A percentile compares a stretch with the other conserved stretches of the same genome.
These are phyloP conservation scores for Lycaon pictus DNA, from an alignment of 2,113 vertebrate species.

Conservation along the genomic window DNA sequence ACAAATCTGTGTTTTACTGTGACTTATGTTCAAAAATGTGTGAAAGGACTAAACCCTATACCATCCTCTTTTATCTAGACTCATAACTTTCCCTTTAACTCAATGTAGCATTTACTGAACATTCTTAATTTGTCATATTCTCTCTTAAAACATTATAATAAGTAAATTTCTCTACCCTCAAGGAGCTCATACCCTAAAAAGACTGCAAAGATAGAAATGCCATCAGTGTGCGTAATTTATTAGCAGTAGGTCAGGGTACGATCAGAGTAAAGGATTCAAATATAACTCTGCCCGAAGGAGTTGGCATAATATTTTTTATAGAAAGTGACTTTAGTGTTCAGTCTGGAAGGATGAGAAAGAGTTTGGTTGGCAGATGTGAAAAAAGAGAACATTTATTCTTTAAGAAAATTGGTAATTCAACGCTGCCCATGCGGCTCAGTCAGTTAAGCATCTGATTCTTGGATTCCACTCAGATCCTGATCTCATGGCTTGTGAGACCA, in stretches of 20 bases:
- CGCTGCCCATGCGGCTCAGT: no score
- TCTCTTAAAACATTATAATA: not conserved
- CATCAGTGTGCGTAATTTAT: not conserved
- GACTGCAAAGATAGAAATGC: not conserved
- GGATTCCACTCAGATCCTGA: no score
- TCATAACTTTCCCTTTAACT: not conserved
- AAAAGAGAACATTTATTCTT: not conserved
- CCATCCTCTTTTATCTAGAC: not conserved
- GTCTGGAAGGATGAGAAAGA: not conserved
- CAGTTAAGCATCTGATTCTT: no score
- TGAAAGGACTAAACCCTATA: not conserved
- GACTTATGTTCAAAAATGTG: not conserved
- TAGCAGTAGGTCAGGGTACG: not conserved
- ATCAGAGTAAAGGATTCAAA: not conserved
- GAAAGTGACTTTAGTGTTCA: not conserved
- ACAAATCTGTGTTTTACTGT: not conserved
- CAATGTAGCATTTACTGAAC: not conserved
- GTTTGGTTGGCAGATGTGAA: not conserved
- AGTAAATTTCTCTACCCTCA: not conserved
- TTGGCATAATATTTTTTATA: not conserved
- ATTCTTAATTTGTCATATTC: not conserved
- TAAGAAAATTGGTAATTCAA: no score
- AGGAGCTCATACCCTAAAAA: not conserved
- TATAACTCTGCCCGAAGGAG: not conserved
- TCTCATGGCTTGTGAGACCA: no score